Conservation (phyloP, 2,113 vertebrate genomes). For the Prochilodus magdalenae region DNA sequence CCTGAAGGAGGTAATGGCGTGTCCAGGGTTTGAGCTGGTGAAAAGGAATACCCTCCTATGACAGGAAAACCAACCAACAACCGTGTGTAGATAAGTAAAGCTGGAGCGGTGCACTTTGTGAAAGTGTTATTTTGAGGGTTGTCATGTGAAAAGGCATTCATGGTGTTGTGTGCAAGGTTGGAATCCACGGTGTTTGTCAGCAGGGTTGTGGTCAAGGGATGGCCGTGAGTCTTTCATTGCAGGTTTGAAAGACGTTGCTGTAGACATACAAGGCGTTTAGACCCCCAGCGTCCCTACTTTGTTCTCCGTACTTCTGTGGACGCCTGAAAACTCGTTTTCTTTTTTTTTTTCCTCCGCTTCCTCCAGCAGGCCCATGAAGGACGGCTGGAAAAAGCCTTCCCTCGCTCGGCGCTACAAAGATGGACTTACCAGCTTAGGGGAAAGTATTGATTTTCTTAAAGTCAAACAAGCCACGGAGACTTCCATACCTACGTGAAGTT, state of each 20-base stretch:
- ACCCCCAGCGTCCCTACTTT: slow-evolving; percentile 36
- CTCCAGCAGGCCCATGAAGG: neutral
- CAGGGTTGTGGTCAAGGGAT: neutral
- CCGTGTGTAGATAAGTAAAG: slow-evolving; percentile 6
- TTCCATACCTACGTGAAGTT: slow-evolving; percentile 75
- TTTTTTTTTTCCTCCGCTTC: slow-evolving; percentile 20
- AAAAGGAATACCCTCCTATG: no score
- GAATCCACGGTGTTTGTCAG: slow-evolving; percentile 11
- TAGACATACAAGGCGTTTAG: slow-evolving; percentile 29
- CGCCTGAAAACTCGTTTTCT: slow-evolving; percentile 6
- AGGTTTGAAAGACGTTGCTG: slow-evolving; percentile 28
- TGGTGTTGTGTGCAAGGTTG: neutral
- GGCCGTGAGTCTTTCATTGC: neutral
- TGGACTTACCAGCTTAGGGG: slow-evolving; percentile 67
- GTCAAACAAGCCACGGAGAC: slow-evolving; percentile 70
- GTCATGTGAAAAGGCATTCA: slow-evolving; percentile 20
- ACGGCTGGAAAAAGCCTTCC: no score
- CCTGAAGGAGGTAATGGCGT: no score
- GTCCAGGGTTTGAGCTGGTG: no score
- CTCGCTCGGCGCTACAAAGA: no score
- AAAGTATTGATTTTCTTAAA: slow-evolving; percentile 71
- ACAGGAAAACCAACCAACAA: no score
- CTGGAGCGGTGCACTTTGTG: slow-evolving; percentile 37
- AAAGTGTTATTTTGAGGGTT: slow-evolving; percentile 26
- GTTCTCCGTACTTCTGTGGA: slow-evolving; percentile 29